Percentiles rank a stretch among this genome's conserved stretches.
These are phyloP conservation scores for Rhineura floridana DNA, from an alignment of 2,113 vertebrate genomes.

Conservation along the genomic window DNA sequence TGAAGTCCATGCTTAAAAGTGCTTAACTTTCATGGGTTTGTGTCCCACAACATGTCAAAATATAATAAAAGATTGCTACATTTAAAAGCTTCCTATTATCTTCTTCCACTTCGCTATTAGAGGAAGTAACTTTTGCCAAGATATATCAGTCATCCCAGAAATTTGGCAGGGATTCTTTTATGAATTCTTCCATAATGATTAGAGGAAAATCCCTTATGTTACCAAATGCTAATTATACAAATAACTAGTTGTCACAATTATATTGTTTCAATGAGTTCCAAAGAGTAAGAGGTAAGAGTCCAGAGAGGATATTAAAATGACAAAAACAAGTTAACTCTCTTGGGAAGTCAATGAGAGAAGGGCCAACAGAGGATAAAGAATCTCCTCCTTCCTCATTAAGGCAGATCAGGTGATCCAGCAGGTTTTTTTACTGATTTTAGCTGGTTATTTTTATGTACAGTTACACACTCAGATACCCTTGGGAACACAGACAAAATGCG, in stretches of 20 bases:
- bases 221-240: neutral
- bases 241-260: neutral
- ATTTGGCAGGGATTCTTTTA: neutral
- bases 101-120: constrained; percentile 14
- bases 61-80: constrained; percentile 30
- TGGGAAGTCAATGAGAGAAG: too few relatives aligned
- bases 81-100: constrained; percentile 38
- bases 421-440: too few relatives aligned
- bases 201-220: neutral
- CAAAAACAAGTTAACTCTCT: too few relatives aligned
- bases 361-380: too few relatives aligned
- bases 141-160: neutral
- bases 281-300: neutral
- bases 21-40: neutral
- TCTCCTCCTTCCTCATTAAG: too few relatives aligned
- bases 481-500: too few relatives aligned
- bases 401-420: too few relatives aligned
- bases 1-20: neutral
- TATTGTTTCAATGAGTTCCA: neutral
- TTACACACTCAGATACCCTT: too few relatives aligned
- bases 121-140: neutral
- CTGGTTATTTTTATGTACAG: too few relatives aligned
- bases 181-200: neutral
- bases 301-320: too few relatives aligned
- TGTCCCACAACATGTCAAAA: neutral